Conservation (phyloP, 2,113 vertebrate species). For the Paralichthys olivaceus region DNA sequence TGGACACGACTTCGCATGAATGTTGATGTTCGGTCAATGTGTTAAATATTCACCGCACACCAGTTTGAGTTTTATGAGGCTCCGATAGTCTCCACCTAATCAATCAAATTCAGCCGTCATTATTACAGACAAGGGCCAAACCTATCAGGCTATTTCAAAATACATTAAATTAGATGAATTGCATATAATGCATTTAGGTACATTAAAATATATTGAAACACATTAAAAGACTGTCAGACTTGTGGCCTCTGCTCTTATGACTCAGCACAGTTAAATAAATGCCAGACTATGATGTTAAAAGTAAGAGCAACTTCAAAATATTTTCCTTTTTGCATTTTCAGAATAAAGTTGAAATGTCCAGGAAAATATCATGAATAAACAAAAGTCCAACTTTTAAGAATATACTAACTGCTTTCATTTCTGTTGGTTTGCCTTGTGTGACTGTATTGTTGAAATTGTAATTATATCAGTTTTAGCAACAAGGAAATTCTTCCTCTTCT, state of each 20-base stretch:
- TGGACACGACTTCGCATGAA: background rate
- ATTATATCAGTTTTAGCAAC: too few relatives aligned
- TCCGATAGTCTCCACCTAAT: background rate
- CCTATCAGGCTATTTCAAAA: background rate
- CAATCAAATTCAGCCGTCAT: background rate
- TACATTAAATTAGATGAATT: background rate
- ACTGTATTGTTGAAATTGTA: too few relatives aligned
- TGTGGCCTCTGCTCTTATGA: background rate
- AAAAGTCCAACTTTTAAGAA: too few relatives aligned
- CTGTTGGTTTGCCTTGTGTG: too few relatives aligned
- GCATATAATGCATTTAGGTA: too few relatives aligned
- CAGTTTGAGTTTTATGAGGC: background rate
- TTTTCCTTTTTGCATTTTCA: too few relatives aligned
- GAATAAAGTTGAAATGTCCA: too few relatives aligned
- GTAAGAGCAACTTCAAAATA: too few relatives aligned
- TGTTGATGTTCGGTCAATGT: background rate
- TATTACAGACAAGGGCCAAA: background rate
- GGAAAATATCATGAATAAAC: too few relatives aligned
- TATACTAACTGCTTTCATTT: too few relatives aligned
- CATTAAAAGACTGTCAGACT: background rate
- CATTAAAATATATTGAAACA: background rate
- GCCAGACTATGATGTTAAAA: too few relatives aligned
- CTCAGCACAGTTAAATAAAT: background rate
- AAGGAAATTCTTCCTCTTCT: too few relatives aligned
- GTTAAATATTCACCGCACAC: background rate